phyloP scores from a whole-genome alignment of 2,888 invertebrate genomes.

The Nemotelus nigrinus region DNA sequence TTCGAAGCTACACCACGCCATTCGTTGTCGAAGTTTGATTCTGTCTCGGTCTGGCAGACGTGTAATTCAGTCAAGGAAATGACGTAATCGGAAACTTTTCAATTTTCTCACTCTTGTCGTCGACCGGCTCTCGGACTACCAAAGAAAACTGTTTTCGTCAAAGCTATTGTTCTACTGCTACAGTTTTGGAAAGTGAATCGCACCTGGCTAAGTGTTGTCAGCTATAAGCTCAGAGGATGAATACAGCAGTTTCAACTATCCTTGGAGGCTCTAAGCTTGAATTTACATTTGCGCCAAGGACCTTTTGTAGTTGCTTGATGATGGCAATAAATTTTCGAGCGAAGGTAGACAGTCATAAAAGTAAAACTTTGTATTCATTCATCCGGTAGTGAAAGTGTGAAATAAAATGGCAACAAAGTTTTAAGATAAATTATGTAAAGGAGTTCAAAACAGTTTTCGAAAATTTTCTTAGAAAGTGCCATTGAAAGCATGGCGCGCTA shows the following conservation, averaged over 20 bases:
- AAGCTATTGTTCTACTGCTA: too few species aligned
- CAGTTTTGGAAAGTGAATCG: not conserved
- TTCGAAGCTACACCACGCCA: not conserved
- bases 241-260: not conserved
- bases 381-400: not conserved
- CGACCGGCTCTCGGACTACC: not conserved
- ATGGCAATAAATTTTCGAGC: constrained; percentile 37
- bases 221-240: not conserved
- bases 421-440: too few species aligned
- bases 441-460: too few species aligned
- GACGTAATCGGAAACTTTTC: constrained; percentile 33
- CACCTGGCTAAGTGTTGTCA: constrained; percentile 8
- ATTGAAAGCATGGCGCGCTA: too few species aligned
- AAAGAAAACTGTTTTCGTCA: constrained; percentile 3
- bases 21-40: constrained; percentile 2
- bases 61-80: constrained; percentile 21
- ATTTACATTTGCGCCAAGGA: constrained; percentile 28
- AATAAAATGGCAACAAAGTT: not conserved
- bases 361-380: constrained; percentile 30
- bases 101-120: constrained; percentile 5
- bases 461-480: too few species aligned
- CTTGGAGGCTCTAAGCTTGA: not conserved
- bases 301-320: constrained; percentile 40
- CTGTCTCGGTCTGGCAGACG: not conserved
- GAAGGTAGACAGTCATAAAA: constrained; percentile 28